Conservation (phyloP, 2,113 vertebrate species). For the Xyliphius kryptos region DNA sequence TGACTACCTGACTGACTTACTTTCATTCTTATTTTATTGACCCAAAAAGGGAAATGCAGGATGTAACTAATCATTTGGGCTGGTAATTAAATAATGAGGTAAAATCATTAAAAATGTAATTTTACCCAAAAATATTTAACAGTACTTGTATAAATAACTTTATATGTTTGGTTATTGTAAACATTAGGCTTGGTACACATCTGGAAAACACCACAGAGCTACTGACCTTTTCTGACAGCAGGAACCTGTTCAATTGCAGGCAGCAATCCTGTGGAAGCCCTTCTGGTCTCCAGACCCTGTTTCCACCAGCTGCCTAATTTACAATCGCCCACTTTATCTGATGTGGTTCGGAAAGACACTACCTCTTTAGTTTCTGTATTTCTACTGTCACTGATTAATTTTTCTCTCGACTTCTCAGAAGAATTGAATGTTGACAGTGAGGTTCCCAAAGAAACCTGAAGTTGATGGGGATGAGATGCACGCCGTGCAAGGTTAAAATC, state of each 20-base stretch:
- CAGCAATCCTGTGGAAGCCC: conserved; percentile 22
- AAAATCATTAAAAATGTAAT: too few relatives aligned
- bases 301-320: conserved; percentile 43
- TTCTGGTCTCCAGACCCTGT: conserved; percentile 21
- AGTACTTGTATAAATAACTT: too few relatives aligned
- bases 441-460: background rate
- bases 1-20: too few relatives aligned
- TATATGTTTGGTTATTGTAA: too few relatives aligned
- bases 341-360: conserved; percentile 12
- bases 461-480: conserved; percentile 2
- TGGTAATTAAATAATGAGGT: too few relatives aligned
- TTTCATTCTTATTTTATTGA: too few relatives aligned
- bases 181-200: too few relatives aligned
- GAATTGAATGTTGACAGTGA: conserved; percentile 10
- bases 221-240: conserved; percentile 29
- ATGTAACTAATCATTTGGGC: too few relatives aligned
- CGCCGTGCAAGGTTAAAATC: conserved; percentile 1
- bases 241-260: conserved; percentile 20
- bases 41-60: too few relatives aligned
- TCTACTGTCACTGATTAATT: conserved; percentile 3
- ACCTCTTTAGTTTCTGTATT: conserved; percentile 21
- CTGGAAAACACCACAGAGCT: too few relatives aligned
- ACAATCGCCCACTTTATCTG: conserved; percentile 25
- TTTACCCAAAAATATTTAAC: too few relatives aligned
- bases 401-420: conserved; percentile 12